A percentile compares a stretch with the other conserved stretches of the same genome.
phyloP scores from a whole-genome alignment of 2,888 invertebrate genomes.

The Choristoneura rosaceana region DNA sequence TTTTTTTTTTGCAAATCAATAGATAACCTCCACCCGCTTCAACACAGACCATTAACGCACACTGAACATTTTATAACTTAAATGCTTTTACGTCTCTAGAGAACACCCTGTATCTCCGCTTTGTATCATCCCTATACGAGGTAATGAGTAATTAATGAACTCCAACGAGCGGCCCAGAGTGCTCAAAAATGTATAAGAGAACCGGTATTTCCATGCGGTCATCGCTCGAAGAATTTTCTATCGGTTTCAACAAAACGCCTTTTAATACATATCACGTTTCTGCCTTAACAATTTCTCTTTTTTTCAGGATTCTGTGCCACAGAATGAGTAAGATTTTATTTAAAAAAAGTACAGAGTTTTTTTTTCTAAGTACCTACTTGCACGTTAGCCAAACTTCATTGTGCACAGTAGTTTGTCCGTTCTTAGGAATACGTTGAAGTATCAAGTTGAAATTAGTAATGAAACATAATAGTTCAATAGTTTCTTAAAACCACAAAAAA shows the following conservation, averaged over 20 bases:
- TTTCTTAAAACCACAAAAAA: too few species aligned
- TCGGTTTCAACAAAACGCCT: background rate
- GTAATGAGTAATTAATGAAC: slow-evolving; percentile 13
- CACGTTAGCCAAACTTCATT: too few species aligned
- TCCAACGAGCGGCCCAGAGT: background rate
- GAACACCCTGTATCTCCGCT: background rate
- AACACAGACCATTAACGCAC: background rate
- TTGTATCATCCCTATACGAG: background rate
- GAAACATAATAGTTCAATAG: too few species aligned
- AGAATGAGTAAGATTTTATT: too few species aligned
- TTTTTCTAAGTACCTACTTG: too few species aligned
- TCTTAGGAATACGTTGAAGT: too few species aligned
- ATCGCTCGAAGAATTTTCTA: slow-evolving; percentile 4
- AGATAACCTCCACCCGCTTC: background rate
- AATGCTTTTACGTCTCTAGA: background rate
- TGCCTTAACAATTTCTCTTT: too few species aligned
- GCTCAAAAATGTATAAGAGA: slow-evolving; percentile 8
- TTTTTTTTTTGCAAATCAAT: too few species aligned
- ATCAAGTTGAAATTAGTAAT: too few species aligned
- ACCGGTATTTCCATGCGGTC: background rate
- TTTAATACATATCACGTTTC: background rate
- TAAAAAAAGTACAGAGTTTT: too few species aligned
- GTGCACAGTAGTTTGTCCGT: too few species aligned
- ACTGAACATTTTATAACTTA: background rate
- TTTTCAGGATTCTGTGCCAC: too few species aligned